Evolutionary conservation across 2,113 vertebrate species (phyloP), one percentile per base, ranked within the genome.

Genomic region (Plecotus auritus): DNA sequence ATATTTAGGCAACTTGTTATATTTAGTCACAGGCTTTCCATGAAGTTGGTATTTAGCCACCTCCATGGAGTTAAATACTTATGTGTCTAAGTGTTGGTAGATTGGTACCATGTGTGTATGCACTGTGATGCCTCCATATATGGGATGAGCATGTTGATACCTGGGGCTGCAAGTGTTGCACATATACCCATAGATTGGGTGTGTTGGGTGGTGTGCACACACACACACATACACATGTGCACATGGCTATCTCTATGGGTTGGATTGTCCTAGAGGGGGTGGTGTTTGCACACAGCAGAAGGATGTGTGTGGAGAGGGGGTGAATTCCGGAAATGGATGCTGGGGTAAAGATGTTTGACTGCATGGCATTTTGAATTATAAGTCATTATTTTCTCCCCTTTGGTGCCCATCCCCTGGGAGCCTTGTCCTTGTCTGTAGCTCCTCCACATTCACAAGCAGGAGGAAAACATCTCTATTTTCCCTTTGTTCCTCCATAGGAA

Each of bases 401-500:
- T 37, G 42, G 37, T 69, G n/a, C 73, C 42, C 42, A 64, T 49
- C 54, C 67, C 67, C 45, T 78, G 49, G 88, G 88, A 96, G 42
- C 2, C 37, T 90, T 91, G 84, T 77, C 61, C 81, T 66, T 86
- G 12, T 67, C 54, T 94, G 14, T 51, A 73, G 69, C 54, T 73
- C 72, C 67, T 90, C 88, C 40, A 14, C 56, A 76, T 49, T 76
- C 81, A 70, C 40, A 54, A 72, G 28, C 23, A 1, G n/a, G 91
- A 82, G 88, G 49, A 85, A 91, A 92, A 83, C 14, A 64, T 91
- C 91, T 96, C 74, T 88, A 32, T 89, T n/a, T 73, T 67, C 11
- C 49, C 59, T 97, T 96, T 95, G 28, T 94, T 93, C 90, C 80
- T 88, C 83, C 12, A 8, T 59, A 80, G 51, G 91, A 96, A 95